Evolutionary conservation across 2,888 invertebrate genomes (phyloP), one percentile per base, ranked within the genome.

Genomic region (Drosophila meridionalis): DNA sequence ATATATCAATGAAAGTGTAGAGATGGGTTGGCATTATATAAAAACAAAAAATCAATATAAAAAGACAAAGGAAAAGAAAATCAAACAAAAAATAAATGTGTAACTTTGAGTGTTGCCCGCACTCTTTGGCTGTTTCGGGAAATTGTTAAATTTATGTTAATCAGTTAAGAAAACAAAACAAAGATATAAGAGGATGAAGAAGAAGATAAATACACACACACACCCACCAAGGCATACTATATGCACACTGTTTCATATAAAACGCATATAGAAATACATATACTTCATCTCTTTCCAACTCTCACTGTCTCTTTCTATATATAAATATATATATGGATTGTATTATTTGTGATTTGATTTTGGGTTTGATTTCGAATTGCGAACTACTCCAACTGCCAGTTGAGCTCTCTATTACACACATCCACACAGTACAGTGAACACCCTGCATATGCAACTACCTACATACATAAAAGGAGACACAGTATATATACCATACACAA

Each of bases 151-250:
- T 89, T 89, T 89, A 82, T 89, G 88, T 85, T 83, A 81, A 79
- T 71, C 64, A 61, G 60, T 70, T 69, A 61, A 64, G 58, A 52
- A 73, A 26, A 42, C 68, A 78, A 38, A 50, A 52, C 26, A 59
- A 59, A 69, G 30, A 56, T 52, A 52, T 36, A 36, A 40, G 34
- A 67, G 64, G 38, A 61, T 48, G 60, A 67, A 53, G 48, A 9
- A 4, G 57, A 68, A 57, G 43, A 56, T 64, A 53, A 52, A 76
- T 50, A 76, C 75, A 78, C 69, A 87, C 77, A 87, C 76, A 74
- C 89, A 86, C 86, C 86, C 86, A 87, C 86, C 86, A 87, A 89
- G 78, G 88, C 86, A 87, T 87, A 89, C 83, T 81, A 89, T 85
- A 85, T 85, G 85, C 85, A 62, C 79, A 89, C 89, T 89, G 85